phyloP scores from a whole-genome alignment of 2,113 vertebrate genomes.

The Lepus europaeus region DNA sequence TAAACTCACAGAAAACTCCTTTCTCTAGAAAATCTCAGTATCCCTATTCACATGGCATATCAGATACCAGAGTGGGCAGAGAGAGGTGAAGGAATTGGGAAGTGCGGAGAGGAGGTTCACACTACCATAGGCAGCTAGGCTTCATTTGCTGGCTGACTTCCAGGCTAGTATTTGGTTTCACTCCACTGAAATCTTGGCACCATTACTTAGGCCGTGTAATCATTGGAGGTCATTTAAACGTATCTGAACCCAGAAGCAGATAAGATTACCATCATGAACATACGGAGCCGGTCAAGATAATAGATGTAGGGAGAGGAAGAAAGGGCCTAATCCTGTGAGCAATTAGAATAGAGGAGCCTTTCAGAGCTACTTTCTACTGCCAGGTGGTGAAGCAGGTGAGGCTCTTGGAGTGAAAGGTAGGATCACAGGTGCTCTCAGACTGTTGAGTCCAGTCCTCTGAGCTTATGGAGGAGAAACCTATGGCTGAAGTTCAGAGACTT shows the following conservation, averaged over 20 bases:
- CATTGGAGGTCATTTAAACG: background rate
- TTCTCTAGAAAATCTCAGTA: background rate
- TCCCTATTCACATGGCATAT: background rate
- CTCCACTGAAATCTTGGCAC: background rate
- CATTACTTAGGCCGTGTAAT: background rate
- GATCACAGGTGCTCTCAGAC: background rate
- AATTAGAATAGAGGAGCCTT: background rate
- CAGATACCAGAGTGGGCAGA: background rate
- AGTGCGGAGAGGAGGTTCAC: background rate
- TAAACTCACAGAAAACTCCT: background rate
- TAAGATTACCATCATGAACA: background rate
- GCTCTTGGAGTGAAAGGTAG: background rate
- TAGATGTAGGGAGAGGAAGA: background rate
- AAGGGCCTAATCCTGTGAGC: background rate
- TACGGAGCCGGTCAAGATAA: background rate
- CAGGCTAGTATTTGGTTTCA: background rate
- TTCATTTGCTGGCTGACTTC: background rate
- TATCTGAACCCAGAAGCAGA: background rate
- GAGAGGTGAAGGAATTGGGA: too few relatives aligned
- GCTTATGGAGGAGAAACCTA: background rate
- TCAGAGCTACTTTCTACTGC: background rate
- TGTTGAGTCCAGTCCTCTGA: background rate
- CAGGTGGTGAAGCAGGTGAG: background rate
- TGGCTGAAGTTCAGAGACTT: background rate
- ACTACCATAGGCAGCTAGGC: background rate